Percentiles rank a stretch among this genome's conserved stretches.
Conservation (phyloP, 2,888 invertebrate genomes). For the Drymonia ruficornis region DNA sequence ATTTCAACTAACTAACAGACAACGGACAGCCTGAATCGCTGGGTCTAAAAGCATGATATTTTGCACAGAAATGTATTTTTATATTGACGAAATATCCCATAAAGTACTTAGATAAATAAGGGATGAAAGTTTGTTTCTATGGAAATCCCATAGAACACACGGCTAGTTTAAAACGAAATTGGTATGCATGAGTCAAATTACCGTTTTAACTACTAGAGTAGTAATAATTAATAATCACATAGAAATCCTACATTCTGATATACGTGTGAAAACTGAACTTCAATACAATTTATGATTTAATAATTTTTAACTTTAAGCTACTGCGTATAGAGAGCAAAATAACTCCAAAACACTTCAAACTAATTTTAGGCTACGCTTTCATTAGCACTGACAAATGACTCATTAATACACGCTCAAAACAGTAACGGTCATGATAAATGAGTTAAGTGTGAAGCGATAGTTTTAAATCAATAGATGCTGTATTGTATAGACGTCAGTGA, state of each 20-base stretch:
- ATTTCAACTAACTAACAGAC: too few species aligned
- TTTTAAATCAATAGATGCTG: slow-evolving; percentile 8
- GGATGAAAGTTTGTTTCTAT: too few species aligned
- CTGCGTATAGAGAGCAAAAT: slow-evolving; percentile 7
- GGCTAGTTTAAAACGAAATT: too few species aligned
- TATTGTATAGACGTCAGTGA: slow-evolving; percentile 15
- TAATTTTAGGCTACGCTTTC: slow-evolving; percentile 18
- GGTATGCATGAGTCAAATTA: too few species aligned
- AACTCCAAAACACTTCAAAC: background rate
- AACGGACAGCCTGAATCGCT: too few species aligned
- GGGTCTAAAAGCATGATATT: too few species aligned
- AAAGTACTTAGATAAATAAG: too few species aligned
- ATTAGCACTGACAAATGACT: slow-evolving; percentile 41
- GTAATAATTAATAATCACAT: too few species aligned
- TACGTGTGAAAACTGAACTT: background rate
- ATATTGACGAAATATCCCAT: too few species aligned
- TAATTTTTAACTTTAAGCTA: slow-evolving; percentile 15
- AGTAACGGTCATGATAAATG: slow-evolving; percentile 41
- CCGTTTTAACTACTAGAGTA: too few species aligned
- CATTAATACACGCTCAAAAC: slow-evolving; percentile 41
- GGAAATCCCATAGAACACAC: too few species aligned
- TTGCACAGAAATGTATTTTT: too few species aligned
- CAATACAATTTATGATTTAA: background rate
- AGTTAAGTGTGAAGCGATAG: slow-evolving; percentile 28
- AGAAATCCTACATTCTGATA: background rate